Evolutionary conservation across 1,140 invertebrate genomes (phyloP).

Genomic region (Gryllus bimaculatus): DNA sequence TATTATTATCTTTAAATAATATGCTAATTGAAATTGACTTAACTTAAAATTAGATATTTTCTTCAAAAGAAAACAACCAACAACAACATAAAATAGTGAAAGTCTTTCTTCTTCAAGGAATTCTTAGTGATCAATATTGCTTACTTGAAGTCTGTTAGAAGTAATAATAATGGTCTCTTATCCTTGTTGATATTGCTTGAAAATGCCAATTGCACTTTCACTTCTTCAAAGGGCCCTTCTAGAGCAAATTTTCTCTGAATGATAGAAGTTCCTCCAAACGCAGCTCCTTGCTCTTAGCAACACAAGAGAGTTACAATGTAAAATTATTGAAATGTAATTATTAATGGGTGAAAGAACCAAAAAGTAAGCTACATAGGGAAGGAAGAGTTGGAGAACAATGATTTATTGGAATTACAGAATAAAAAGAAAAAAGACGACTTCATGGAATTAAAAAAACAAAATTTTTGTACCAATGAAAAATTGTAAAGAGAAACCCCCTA

Average conservation of each 20-base stretch:
- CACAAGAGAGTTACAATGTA: slow-evolving; percentile 2
- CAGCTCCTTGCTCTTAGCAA: slow-evolving; percentile 69
- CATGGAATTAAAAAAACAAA: no score
- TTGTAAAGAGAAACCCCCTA: no score
- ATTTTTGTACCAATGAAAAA: no score
- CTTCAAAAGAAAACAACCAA: neutral
- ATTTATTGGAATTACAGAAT: no score
- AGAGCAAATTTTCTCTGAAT: slow-evolving; percentile 65
- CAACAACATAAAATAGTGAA: neutral
- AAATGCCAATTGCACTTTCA: slow-evolving; percentile 72
- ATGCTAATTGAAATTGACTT: neutral
- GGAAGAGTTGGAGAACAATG: neutral
- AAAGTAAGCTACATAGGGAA: neutral
- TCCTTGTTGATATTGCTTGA: slow-evolving; percentile 67
- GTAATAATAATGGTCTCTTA: slow-evolving; percentile 61
- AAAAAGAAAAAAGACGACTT: no score
- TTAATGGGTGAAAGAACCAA: neutral
- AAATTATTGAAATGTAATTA: neutral
- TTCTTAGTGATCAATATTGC: slow-evolving; percentile 19
- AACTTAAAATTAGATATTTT: neutral
- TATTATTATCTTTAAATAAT: neutral
- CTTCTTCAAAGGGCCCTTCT: slow-evolving; percentile 55
- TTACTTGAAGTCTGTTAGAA: slow-evolving; percentile 75
- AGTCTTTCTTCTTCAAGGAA: no score
- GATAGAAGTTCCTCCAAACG: slow-evolving; percentile 76